Percentiles rank a stretch among this genome's conserved stretches.
Conservation (phyloP, 2,797 vertebrate species). For the Thaleichthys pacificus region DNA sequence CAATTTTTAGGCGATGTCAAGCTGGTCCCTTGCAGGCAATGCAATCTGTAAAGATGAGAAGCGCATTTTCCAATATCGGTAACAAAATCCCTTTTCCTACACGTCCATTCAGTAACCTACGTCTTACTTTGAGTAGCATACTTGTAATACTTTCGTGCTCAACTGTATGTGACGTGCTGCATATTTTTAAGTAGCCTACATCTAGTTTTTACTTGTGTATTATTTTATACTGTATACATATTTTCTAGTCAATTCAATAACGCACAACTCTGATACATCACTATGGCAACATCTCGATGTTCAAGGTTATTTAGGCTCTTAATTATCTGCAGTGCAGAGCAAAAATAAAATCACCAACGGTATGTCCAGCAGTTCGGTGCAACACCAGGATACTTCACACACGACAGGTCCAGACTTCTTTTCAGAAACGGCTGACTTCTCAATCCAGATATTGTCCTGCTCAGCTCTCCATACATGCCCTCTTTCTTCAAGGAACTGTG, state of each 20-base stretch:
- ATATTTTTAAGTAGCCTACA: too few relatives aligned
- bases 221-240: neutral
- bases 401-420: neutral
- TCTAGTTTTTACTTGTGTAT: too few relatives aligned
- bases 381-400: neutral
- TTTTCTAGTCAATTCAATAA: neutral
- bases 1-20: constrained; percentile 2
- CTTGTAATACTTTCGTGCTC: too few relatives aligned
- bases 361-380: neutral
- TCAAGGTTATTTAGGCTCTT: neutral
- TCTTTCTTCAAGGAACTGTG: constrained; percentile 1
- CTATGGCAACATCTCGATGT: neutral
- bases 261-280: neutral
- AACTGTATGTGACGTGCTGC: too few relatives aligned
- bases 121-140: too few relatives aligned
- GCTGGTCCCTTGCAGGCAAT: neutral
- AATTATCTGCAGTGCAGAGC: constrained; percentile 6
- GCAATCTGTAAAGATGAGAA: constrained; percentile 13
- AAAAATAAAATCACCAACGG: neutral
- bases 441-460: neutral
- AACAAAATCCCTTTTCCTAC: neutral
- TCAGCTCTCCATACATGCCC: neutral
- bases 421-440: neutral
- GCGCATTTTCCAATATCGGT: neutral
- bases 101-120: neutral